Evolutionary conservation across 2,113 vertebrate genomes (phyloP), one percentile per base, ranked within the genome.

Genomic region (Haplochromis burtoni): DNA sequence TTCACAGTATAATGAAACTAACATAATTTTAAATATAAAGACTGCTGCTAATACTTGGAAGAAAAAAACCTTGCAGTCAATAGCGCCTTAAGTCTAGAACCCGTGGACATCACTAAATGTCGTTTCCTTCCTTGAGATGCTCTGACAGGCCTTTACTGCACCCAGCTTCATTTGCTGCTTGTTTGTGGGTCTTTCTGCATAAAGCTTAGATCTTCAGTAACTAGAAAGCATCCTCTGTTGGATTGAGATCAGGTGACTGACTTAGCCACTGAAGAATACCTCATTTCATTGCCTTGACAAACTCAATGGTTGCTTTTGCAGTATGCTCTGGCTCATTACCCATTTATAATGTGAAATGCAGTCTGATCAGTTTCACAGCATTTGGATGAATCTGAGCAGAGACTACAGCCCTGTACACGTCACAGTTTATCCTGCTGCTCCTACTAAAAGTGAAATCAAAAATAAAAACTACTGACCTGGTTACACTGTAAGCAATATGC

Each of bases 211-310:
- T 68, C 11, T 40, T 71, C n/a, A 71, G 66, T 24, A 71, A 42
- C 38, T 71, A 40, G 35, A 42, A 42, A 71, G 38, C 66, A 71
- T 42, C 2, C 7, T 71, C 66, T 24, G 7, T 68, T 5, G 63
- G 33, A 24, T 3, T 42, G 35, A 71, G 35, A 71, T 16, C 66
- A 71, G 66, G 12, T 71, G 8, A 71, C 66, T 61, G 57, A 33
- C 57, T 61, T 61, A 33, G 29, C 29, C 16, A 61, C 8, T 42
- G 38, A 71, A 71, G n/a, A 71, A 42, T 71, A 24, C 21, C 38
- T 40, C 0, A 4, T 42, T 71, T 71, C n/a, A 16, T 71, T 24
- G 8, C 12, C n/a, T 0, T 42, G 66, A 42, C n/a, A 71, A 71
- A 71, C n/a, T 71, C 38, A 14, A 5, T 8, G 63, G 35, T 68